Evolutionary conservation across 2,113 vertebrate genomes (phyloP).

Genomic region (Leucopsar rothschildi): DNA sequence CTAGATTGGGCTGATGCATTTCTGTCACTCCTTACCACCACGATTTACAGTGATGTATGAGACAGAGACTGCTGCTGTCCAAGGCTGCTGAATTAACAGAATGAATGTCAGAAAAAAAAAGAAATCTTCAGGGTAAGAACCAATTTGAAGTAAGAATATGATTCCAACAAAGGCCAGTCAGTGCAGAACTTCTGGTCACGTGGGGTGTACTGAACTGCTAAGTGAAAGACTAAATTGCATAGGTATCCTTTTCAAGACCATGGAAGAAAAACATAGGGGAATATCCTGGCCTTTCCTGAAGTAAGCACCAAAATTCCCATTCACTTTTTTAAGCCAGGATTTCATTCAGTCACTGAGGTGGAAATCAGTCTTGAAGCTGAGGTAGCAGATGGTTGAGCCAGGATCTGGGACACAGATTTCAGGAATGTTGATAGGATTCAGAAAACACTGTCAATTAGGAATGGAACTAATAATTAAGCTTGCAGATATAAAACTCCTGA

Average conservation of each 20-base stretch:
- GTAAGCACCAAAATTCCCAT: not conserved
- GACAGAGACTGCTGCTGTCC: not conserved
- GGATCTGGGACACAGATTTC: not conserved
- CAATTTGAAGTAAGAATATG: not conserved
- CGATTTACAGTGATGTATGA: not conserved
- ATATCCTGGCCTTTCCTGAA: not conserved
- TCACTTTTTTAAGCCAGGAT: not conserved
- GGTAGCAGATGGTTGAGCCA: not conserved
- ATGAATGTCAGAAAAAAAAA: not conserved
- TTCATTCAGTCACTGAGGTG: not conserved
- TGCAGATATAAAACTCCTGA: not conserved
- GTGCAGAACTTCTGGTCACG: not conserved
- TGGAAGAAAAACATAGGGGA: rapidly evolving
- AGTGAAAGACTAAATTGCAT: not conserved
- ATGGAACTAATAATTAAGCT: not conserved
- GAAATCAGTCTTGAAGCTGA: not conserved
- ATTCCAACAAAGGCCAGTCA: not conserved
- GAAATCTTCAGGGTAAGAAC: not conserved
- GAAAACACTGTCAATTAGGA: not conserved
- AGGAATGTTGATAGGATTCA: not conserved
- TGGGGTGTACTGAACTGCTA: not conserved
- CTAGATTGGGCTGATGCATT: not conserved
- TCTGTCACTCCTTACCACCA: not conserved
- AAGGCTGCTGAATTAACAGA: not conserved
- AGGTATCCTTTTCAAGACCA: not conserved